Evolutionary conservation across 2,888 invertebrate species (phyloP), one percentile per base, ranked within the genome.

Genomic region (Patella caerulea): DNA sequence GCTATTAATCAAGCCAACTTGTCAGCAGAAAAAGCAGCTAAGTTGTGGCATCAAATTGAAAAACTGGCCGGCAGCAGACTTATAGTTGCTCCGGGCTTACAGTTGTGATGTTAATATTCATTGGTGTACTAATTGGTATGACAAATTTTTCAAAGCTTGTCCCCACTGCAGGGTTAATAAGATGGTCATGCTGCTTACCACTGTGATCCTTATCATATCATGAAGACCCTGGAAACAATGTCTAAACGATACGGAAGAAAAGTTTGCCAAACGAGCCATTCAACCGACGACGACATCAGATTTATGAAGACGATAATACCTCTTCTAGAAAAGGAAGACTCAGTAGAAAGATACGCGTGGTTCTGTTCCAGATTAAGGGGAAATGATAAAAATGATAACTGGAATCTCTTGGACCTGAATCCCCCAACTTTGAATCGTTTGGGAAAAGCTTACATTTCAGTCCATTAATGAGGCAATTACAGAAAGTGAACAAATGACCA

Each of bases 71-170:
- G 77, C 12, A 82, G 81, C 3, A 76, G 77, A 19, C 75, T 81
- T 3, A 77, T 86, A 70, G 85, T 85, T 1, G 83, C 84, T 52
- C 86, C 86, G 45, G 45, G 7, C 65, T 24, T 24, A 12, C 9
- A 14, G 65, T 3, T 65, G 71, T 17, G 55, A 65, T 7, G 71
- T 75, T n/a, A 53, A 73, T 3, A 82, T 81, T n/a, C 19, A 75
- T 59, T 78, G 78, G 19, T 76, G 80, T 3, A 73, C 77, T 12
- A 79, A 81, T 15, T 86, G 86, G 86, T 84, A 83, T 54, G 83
- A 83, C 54, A 79, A 78, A 65, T 86, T 86, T 71, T 86, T 86
- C 79, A 74, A 76, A 34, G 72, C 75, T 17, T 86, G 86, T 73
- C 54, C 75, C 3, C 80, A 82, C 3, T 86, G 86, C 59, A 78